Percentiles rank a stretch among this genome's conserved stretches.
Evolutionary conservation across 1,140 invertebrate genomes (phyloP).

Genomic region (Macrobrachium rosenbergii): DNA sequence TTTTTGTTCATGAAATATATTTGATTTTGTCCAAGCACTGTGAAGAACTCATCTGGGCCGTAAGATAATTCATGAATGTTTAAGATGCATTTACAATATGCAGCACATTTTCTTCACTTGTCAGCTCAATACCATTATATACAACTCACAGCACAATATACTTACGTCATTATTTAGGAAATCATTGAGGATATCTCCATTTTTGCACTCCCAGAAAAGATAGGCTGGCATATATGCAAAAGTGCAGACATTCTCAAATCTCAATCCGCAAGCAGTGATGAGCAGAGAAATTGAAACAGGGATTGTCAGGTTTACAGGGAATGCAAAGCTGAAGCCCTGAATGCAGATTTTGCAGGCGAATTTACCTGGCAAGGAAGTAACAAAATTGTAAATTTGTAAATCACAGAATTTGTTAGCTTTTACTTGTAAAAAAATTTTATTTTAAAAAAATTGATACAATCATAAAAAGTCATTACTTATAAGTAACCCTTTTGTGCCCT

Average conservation of each 20-base stretch:
- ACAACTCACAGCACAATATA: background rate
- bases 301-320: constrained; percentile 92
- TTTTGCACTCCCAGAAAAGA: constrained; percentile 90
- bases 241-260: constrained; percentile 88
- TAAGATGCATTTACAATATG: too few species aligned
- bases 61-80: too few species aligned
- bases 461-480: background rate
- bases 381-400: constrained; percentile 49
- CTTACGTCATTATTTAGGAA: constrained; percentile 83
- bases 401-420: constrained; percentile 15
- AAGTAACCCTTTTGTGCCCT: too few species aligned
- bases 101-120: too few species aligned
- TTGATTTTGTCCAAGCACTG: too few species aligned
- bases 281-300: constrained; percentile 89
- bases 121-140: too few species aligned
- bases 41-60: too few species aligned
- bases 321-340: constrained; percentile 95
- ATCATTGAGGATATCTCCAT: constrained; percentile 84
- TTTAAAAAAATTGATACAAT: background rate
- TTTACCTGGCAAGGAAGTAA: constrained; percentile 76
- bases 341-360: constrained; percentile 97
- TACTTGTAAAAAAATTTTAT: constrained; percentile 27
- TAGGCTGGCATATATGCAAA: constrained; percentile 84
- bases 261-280: constrained; percentile 88
- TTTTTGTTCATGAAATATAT: too few species aligned